Base-by-base conservation (phyloP, 2,888 invertebrate genomes). In the Caenorhabditis sp. region DNA sequence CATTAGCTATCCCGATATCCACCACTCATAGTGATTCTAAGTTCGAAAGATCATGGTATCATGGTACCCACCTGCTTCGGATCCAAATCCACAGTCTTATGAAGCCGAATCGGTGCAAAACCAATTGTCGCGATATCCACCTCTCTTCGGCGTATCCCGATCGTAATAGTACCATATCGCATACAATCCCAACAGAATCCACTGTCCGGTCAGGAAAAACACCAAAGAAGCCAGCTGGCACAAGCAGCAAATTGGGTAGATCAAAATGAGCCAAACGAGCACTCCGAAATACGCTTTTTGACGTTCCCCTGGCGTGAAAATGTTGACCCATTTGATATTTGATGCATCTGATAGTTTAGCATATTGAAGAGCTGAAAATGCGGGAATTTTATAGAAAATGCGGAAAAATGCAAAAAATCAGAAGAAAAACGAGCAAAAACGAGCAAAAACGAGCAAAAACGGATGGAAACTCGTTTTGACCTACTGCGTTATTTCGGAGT, bases 71-170 rank as follows among this genome's bases (percentile, higher is more conserved):
- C 80, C 65, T 85, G 70, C 13, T 82, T 65, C 15, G 62, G 18
- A 32, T 78, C 70, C 72, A 98, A 92, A 2, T 97, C 96, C 0
- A 93, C 94, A 0, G 96, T 96, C 92, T 96, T 96, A 0, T 96
- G 94, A 51, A 97, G 93, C 77, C 94, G 94, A 26, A 96, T 93
- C 0, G 98, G 97, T 90, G 97, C 79, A 51, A 50, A 82, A 80
- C 79, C 78, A 79, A 35, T 82, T 72, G 20, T 60, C 69, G 1
- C 60, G 22, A 24, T 85, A 85, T 8, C 85, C 85, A 0, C 85
- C 85, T 32, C 65, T 32, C 35, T 56, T 72, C 35, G 85, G 79
- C 6, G 81, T 60, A n/a, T 85, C 68, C 20, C 72, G 13, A 55
- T 85, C 85, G 32, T 83, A 85, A 37, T 47, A 69, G 47, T 82